Base-by-base conservation (phyloP, 2,797 vertebrate genomes). In the Agapornis canus region DNA sequence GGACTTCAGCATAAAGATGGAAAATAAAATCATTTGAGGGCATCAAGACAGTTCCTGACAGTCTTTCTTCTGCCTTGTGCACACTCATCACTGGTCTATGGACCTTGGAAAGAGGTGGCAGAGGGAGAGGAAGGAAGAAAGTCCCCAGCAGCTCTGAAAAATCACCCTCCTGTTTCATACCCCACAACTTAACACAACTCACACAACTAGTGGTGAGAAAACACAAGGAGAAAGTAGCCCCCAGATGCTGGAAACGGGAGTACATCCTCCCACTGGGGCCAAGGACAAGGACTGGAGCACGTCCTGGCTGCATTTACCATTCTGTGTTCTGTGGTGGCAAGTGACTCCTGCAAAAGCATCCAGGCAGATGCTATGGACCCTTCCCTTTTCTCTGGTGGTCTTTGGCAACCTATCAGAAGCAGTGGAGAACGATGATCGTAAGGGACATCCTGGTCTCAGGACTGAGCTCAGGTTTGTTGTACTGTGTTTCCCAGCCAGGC, bases 181-280 rank as follows among this genome's bases (percentile, higher is more conserved):
- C 14, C n/a, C 26, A 40, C 32, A 26, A 18, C 48, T 2, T 3
- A 3, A 82, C 64, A 42, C 37, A 80, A 14, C 1, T 3, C 3
- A 82, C 64, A 42, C 37, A 80, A 14, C 1, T 5, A 5, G 42
- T 5, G 7, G 47, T 19, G 29, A 57, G 72, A 64, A 93, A 68
- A 42, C 5, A 9, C 31, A 69, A 63, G 20, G 4, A 90, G 49
- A 96, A 93, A 56, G 64, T 7, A 42, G 16, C 19, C 49, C 40
- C 75, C 4, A 0, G 69, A 42, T 57, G 26, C 66, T 57, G 45
- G 11, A 71, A 60, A 70, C 18, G 22, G 21, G 59, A 63, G 60
- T 5, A 25, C 0, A 0, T 40, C 40, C 54, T 69, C 39, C 32
- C 32, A 37, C 20, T 7, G 16, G 9, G 16, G 17, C 19, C 54